Percentiles rank a stretch among this genome's conserved stretches.
Conservation (phyloP, 2,888 invertebrate species). For the Hoplodrina ambigua region DNA sequence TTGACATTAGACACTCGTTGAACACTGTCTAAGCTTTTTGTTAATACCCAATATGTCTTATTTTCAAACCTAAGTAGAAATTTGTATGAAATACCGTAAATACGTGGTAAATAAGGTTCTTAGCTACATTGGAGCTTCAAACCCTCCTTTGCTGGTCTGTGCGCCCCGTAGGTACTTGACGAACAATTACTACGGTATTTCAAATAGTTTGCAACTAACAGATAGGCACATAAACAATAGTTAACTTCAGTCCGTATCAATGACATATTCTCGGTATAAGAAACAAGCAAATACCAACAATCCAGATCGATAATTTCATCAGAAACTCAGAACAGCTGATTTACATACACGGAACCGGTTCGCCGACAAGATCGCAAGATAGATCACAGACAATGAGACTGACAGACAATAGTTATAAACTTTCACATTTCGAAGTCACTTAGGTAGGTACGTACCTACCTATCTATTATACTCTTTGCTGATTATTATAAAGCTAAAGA, state of each 20-base stretch:
- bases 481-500: too few relatives aligned
- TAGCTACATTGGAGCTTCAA: too few relatives aligned
- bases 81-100: too few relatives aligned
- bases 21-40: too few relatives aligned
- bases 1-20: too few relatives aligned
- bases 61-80: too few relatives aligned
- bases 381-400: slow-evolving; percentile 70
- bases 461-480: too few relatives aligned
- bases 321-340: slow-evolving; percentile 64
- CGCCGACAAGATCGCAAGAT: slow-evolving; percentile 61
- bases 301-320: slow-evolving; percentile 71
- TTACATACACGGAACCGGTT: slow-evolving; percentile 73
- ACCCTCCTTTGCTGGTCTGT: too few relatives aligned
- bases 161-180: too few relatives aligned
- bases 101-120: too few relatives aligned
- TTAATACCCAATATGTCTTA: too few relatives aligned
- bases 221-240: not conserved
- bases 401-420: slow-evolving; percentile 70
- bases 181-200: slow-evolving; percentile 25
- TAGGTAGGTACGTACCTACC: not conserved
- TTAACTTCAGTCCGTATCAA: slow-evolving; percentile 25
- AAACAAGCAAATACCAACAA: slow-evolving; percentile 55
- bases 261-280: slow-evolving; percentile 53
- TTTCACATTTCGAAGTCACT: slow-evolving; percentile 68
- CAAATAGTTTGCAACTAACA: slow-evolving; percentile 10